A percentile compares a stretch with the other conserved stretches of the same genome.
These are phyloP conservation scores for Cephus nigrinus DNA, from an alignment of 2,888 invertebrate species.

Conservation along the genomic window DNA sequence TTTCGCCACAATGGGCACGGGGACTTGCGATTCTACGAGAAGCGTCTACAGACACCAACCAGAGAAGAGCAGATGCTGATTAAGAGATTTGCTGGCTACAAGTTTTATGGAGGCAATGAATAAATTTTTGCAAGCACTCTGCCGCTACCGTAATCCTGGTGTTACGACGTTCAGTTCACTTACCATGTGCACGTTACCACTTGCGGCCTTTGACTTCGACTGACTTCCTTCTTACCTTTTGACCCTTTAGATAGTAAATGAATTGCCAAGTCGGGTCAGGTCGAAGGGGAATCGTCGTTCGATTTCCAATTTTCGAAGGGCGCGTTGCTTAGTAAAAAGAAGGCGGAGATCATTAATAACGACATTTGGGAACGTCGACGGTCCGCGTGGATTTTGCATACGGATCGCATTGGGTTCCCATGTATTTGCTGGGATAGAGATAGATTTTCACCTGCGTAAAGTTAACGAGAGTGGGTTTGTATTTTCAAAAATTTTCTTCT, in stretches of 20 bases:
- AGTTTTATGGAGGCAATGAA: constrained; percentile 17
- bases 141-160: neutral
- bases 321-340: neutral
- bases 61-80: constrained; percentile 19
- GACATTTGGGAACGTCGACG: neutral
- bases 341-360: neutral
- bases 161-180: neutral
- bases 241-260: neutral
- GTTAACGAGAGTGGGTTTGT: no score
- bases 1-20: neutral
- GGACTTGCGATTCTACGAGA: neutral
- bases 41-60: neutral
- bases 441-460: neutral
- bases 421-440: neutral
- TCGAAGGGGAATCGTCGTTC: neutral
- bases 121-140: constrained; percentile 11
- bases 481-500: no score
- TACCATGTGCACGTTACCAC: neutral
- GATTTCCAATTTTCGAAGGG: neutral
- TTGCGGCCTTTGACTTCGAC: neutral
- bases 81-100: constrained; percentile 19
- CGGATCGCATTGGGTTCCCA: neutral
- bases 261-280: neutral
- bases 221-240: neutral
- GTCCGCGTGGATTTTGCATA: neutral